Percentiles rank a stretch among this genome's conserved stretches.
Evolutionary conservation across 2,888 invertebrate species (phyloP).

Genomic region (Leptogaster cylindrica): DNA sequence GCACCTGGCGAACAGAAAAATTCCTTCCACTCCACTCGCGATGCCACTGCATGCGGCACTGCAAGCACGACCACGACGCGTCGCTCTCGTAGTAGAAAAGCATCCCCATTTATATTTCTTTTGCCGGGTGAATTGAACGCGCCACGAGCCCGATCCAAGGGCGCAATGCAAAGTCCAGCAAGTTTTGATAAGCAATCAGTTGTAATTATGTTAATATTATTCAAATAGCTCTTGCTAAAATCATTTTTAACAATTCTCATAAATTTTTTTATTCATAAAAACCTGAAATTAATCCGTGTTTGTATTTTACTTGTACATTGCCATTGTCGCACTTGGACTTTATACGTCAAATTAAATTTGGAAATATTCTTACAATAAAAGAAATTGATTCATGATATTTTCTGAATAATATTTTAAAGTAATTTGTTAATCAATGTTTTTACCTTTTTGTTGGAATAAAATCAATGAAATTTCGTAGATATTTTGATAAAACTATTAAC

Average conservation of each 20-base stretch:
- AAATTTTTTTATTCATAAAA: too few relatives aligned
- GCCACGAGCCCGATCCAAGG: not conserved
- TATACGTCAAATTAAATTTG: too few relatives aligned
- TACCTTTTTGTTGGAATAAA: not conserved
- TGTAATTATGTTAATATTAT: not conserved
- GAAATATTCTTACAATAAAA: not conserved
- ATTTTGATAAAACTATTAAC: not conserved
- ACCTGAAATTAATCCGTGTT: too few relatives aligned
- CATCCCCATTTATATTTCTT: too few relatives aligned
- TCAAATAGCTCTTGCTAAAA: too few relatives aligned
- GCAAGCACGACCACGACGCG: too few relatives aligned
- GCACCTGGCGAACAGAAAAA: not conserved
- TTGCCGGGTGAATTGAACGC: not conserved
- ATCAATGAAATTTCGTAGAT: not conserved
- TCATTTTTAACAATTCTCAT: too few relatives aligned
- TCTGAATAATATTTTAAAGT: not conserved
- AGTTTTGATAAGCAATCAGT: conserved; percentile 17
- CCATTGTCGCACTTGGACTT: too few relatives aligned
- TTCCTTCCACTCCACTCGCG: not conserved
- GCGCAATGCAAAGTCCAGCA: conserved; percentile 21
- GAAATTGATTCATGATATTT: not conserved
- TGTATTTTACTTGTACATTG: too few relatives aligned
- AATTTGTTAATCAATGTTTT: not conserved
- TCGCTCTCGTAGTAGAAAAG: too few relatives aligned
- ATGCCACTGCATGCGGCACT: not conserved